These are phyloP conservation scores for Centrocercus urophasianus DNA, from an alignment of 2,113 vertebrate species.

Conservation along the genomic window DNA sequence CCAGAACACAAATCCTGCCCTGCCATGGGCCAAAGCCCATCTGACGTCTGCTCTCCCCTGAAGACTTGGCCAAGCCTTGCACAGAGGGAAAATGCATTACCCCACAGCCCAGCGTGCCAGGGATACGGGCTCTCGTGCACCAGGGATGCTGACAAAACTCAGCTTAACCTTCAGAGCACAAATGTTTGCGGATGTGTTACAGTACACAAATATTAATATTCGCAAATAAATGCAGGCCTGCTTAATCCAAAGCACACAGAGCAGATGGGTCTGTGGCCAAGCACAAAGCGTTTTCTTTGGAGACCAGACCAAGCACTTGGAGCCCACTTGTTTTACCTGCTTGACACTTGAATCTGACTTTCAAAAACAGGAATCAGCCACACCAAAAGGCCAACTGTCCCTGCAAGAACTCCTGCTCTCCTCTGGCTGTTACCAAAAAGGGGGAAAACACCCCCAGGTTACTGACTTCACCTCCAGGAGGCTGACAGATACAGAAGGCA, in stretches of 20 bases:
- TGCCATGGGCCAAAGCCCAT: neutral
- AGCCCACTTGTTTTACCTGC: neutral
- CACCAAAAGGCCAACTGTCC: neutral
- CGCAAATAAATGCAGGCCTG: neutral
- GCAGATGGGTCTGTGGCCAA: neutral
- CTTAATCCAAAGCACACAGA: slow-evolving; percentile 15
- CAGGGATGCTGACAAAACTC: neutral
- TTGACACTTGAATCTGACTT: neutral
- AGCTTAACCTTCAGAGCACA: neutral
- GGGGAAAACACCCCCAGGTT: neutral
- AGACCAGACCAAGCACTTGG: neutral
- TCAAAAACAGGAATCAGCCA: neutral
- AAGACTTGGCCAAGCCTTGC: accelerated
- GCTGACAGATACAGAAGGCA: neutral
- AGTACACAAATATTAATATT: slow-evolving; percentile 26
- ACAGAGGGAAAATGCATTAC: neutral
- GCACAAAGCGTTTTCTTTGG: neutral
- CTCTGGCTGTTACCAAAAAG: neutral
- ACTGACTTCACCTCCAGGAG: neutral
- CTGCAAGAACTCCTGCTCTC: neutral
- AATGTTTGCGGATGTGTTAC: neutral
- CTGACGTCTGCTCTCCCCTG: neutral
- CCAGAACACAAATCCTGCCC: slow-evolving; percentile 16
- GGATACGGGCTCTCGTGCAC: neutral
- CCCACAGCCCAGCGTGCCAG: too few species aligned